A percentile compares a stretch with the other conserved stretches of the same genome.
These are phyloP conservation scores for Probaryconus sp. DNA, from an alignment of 1,140 invertebrate species.

Conservation along the genomic window DNA sequence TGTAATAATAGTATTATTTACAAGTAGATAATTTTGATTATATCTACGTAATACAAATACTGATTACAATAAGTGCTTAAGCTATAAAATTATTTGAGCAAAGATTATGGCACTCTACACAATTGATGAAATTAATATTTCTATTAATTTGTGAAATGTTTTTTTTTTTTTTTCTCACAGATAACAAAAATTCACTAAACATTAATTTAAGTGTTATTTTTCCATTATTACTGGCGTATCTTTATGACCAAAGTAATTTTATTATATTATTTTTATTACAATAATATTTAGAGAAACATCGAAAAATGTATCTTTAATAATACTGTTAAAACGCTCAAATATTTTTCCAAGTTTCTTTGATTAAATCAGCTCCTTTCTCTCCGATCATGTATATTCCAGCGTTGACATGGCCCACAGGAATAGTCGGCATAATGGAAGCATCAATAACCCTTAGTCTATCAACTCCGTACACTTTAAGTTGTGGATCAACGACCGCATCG, in stretches of 20 bases:
- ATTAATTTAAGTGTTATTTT: too few species aligned
- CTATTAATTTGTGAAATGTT: too few species aligned
- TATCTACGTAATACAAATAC: constrained; percentile 15
- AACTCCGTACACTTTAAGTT: constrained; percentile 85
- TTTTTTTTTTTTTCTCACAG: too few species aligned
- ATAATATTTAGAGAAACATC: not conserved
- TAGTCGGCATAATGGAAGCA: constrained; percentile 85
- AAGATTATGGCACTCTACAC: constrained; percentile 2
- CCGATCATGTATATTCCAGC: constrained; percentile 90
- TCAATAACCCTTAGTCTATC: constrained; percentile 86
- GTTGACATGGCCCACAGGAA: constrained; percentile 86
- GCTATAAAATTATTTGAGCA: constrained; percentile 4
- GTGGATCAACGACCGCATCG: constrained; percentile 85
- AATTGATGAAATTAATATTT: too few species aligned
- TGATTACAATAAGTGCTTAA: constrained; percentile 2
- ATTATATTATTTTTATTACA: too few species aligned
- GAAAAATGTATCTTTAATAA: not conserved
- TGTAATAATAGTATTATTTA: too few species aligned
- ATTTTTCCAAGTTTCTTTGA: constrained; percentile 78
- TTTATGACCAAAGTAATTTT: too few species aligned
- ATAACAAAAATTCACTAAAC: too few species aligned
- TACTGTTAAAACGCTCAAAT: constrained; percentile 13
- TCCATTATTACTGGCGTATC: too few species aligned
- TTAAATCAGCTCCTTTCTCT: constrained; percentile 90
- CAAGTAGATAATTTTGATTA: too few species aligned